Evolutionary conservation across 2,113 vertebrate species (phyloP).

Genomic region (Rynchops niger): DNA sequence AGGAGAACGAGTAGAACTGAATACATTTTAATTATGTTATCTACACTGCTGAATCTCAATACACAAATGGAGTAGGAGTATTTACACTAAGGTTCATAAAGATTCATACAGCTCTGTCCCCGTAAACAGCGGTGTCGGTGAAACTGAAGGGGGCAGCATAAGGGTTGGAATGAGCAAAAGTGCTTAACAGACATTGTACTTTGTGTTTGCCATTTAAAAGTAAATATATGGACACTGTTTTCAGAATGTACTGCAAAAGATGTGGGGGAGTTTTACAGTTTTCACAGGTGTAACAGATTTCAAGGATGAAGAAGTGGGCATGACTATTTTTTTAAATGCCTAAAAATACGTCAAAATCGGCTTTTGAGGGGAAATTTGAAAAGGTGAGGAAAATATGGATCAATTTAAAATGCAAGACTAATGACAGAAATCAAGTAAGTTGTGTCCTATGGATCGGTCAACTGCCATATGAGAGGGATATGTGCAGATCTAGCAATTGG

Average conservation of each 20-base stretch:
- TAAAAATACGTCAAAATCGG: not conserved
- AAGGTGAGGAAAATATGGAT: not conserved
- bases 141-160: not conserved
- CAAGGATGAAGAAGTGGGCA: not conserved
- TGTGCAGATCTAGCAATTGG: not conserved
- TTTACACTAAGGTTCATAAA: not conserved
- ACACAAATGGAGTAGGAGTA: not conserved
- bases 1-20: not conserved
- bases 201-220: not conserved
- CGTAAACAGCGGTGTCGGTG: not conserved
- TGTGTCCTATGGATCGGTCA: not conserved
- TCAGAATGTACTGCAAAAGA: not conserved
- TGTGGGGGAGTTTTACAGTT: not conserved
- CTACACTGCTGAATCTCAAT: not conserved
- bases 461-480: not conserved
- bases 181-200: not conserved
- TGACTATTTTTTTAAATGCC: not conserved
- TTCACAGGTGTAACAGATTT: not conserved
- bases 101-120: not conserved
- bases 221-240: not conserved
- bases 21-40: not conserved
- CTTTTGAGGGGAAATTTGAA: not conserved
- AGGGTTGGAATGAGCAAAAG: not conserved
- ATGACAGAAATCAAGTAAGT: not conserved
- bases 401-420: not conserved